A percentile compares a stretch with the other conserved stretches of the same genome.
These are phyloP conservation scores for Schizothorax lantsangensis DNA, from an alignment of 2,797 vertebrate genomes.

Conservation along the genomic window DNA sequence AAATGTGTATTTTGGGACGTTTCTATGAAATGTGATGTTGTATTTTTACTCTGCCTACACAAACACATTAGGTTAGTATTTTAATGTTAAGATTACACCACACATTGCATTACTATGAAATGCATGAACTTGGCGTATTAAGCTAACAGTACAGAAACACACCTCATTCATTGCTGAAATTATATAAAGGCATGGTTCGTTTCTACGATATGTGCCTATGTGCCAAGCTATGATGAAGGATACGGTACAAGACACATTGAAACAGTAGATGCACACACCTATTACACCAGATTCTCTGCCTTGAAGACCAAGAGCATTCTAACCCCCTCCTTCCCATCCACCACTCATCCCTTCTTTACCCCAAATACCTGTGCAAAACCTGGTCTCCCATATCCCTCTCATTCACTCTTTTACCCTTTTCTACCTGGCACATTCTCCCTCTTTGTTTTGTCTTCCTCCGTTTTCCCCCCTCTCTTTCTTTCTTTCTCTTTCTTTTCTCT, in stretches of 20 bases:
- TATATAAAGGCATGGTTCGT: neutral
- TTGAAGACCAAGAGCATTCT: constrained; percentile 57
- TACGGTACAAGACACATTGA: constrained; percentile 8
- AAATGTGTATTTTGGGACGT: constrained; percentile 44
- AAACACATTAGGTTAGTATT: constrained; percentile 27
- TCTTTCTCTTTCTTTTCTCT: constrained; percentile 63
- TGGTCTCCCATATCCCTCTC: constrained; percentile 47
- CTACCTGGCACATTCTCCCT: constrained; percentile 57
- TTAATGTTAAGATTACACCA: constrained; percentile 1
- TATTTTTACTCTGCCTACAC: constrained; percentile 34
- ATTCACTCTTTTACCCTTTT: constrained; percentile 69
- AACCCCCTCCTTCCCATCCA: constrained; percentile 55
- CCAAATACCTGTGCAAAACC: constrained; percentile 22
- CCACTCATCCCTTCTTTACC: constrained; percentile 49
- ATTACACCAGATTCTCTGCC: constrained; percentile 40
- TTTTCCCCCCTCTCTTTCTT: constrained; percentile 65
- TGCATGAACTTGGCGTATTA: constrained; percentile 18
- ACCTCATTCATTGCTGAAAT: constrained; percentile 14
- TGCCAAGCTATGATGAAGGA: constrained; percentile 26
- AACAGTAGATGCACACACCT: constrained; percentile 15
- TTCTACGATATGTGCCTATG: neutral
- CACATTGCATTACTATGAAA: constrained; percentile 20
- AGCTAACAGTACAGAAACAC: neutral
- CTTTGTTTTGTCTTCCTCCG: constrained; percentile 62
- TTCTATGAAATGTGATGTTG: constrained; percentile 49